Evolutionary conservation across 2,797 vertebrate genomes (phyloP), one percentile per base, ranked within the genome.

Genomic region (Malurus leucopterus): DNA sequence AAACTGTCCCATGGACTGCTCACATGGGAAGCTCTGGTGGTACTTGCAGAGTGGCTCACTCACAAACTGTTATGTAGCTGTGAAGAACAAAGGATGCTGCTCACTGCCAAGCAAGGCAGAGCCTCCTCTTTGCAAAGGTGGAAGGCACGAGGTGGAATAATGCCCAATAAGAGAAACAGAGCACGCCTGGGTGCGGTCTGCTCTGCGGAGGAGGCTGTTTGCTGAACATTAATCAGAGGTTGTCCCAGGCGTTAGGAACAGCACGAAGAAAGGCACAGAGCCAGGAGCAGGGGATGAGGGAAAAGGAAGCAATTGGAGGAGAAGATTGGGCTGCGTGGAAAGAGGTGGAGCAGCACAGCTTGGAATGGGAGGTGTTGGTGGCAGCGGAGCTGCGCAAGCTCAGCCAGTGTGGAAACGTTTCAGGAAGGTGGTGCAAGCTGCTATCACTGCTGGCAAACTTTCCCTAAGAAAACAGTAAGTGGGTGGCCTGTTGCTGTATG

Each of bases 361-460:
- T 55, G 65, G 44, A 80, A 62, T 4, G 58, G 38, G 90, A 92
- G 74, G 49, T 46, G 65, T 13, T 70, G 58, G 74, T 73, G 59
- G 63, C 71, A 62, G 47, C 71, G 57, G 74, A 84, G 47, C 71
- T 86, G 87, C 13, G 8, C 80, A 86, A 73, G 85, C 87, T 67
- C 40, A 5, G 32, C 34, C 71, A 51, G 46, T 77, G 83, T 89
- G 89, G 92, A 93, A 95, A 93, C 17, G 32, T 83, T 91, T 91
- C 82, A 80, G 84, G 79, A 83, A 81, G 84, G 91, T 95, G 93
- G 68, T 92, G 94, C 85, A 94, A 93, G 91, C 85, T 89, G 46
- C 83, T 92, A 95, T 93, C 85, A 74, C 83, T 94, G 4, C 85
- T 94, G 91, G 92, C 94, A 93, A 95, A 88, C 93, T 91, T 94